Conservation (phyloP, 2,113 vertebrate species). For the Australoheros scitulus region DNA sequence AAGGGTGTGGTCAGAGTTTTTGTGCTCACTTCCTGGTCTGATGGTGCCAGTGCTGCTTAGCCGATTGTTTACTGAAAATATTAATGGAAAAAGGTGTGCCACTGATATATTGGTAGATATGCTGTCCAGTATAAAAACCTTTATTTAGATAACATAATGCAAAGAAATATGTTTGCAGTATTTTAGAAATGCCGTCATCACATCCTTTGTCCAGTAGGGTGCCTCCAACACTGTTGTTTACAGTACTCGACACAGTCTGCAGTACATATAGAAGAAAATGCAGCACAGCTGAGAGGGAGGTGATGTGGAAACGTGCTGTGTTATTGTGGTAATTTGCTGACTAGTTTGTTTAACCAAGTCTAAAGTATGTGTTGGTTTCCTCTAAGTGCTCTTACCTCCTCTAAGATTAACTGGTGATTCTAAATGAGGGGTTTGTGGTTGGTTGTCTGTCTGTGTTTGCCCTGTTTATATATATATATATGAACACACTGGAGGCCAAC, state of each 20-base stretch:
- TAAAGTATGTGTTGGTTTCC: background rate
- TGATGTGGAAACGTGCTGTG: background rate
- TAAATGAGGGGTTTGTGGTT: background rate
- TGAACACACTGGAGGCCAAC: too few relatives aligned
- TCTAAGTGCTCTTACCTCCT: background rate
- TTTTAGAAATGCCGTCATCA: background rate
- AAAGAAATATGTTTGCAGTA: background rate
- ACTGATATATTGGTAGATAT: background rate
- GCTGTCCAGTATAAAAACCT: background rate
- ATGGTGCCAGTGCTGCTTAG: background rate
- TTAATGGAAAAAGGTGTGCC: background rate
- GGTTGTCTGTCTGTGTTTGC: background rate
- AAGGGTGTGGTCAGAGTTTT: constrained; percentile 4
- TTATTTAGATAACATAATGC: background rate
- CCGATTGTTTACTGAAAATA: background rate
- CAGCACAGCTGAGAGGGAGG: background rate
- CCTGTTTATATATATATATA: background rate
- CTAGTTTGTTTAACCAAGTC: background rate
- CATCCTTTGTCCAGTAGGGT: background rate
- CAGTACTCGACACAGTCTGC: background rate
- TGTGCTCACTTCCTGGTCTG: background rate
- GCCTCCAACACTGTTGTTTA: background rate
- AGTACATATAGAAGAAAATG: background rate
- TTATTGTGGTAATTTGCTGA: background rate
- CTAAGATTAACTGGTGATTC: background rate